Base-by-base conservation (phyloP, 2,797 vertebrate genomes). In the Uromys caudimaculatus region DNA sequence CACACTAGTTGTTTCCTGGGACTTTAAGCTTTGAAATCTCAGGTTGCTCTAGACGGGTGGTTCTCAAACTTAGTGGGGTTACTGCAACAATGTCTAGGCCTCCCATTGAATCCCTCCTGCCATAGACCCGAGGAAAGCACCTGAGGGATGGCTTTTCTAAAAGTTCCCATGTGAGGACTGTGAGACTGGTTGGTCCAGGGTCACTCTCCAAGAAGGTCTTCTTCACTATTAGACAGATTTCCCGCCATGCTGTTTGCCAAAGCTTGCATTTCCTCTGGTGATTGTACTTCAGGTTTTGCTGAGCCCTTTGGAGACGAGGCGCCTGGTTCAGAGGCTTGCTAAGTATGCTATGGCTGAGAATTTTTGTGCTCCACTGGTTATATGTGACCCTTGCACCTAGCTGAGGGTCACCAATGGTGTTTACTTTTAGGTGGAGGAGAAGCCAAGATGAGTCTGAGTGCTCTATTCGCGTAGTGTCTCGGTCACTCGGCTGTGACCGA, bases 11-110 rank as follows among this genome's bases (percentile, higher is more conserved):
- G 0, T 79, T 95, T 94, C 62, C 89, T 86, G 62, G 52, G 16
- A 17, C 32, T 89, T 86, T 88, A 82, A 92, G 41, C 89, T 77
- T 76, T 67, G 54, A 90, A 47, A 35, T 86, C 78, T 82, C 86
- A 62, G 85, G 41, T 82, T 41, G 44, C 35, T 84, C n/a, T 64
- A 2, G 89, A 38, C 29, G 11, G 23, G 41, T 64, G 50, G 47
- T 81, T 76, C 82, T 73, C 29, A 93, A 23, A 93, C 35, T 69
- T n/a, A 56, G 90, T 93, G 44, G 47, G 50, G 58, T 93, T 52
- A 6, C 96, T 81, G 91, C 52, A 76, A 71, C 35, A 38, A 32
- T 56, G 10, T 56, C 64, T 47, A 13, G 3, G 41, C 47, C 19
- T 23, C 13, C 76, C 38, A 9, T 11, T 24, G 44, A 32, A 29